Conservation (phyloP, 2,797 vertebrate species). For the Sebastes iracundus region DNA sequence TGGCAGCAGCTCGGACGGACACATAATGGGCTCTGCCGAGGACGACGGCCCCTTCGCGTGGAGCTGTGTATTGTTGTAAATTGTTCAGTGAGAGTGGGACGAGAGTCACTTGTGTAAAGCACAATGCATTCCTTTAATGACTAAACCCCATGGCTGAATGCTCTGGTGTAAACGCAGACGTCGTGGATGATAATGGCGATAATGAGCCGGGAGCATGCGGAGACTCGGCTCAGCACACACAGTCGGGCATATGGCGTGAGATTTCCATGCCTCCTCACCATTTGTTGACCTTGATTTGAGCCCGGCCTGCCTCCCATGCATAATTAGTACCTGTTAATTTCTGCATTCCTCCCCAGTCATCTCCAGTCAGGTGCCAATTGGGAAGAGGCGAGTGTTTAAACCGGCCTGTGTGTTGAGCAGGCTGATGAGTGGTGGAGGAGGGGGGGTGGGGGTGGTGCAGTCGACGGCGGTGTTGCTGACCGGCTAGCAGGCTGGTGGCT, state of each 20-base stretch:
- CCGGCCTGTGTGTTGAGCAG: conserved; percentile 22
- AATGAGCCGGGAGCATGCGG: conserved; percentile 47
- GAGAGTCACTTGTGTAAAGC: conserved; percentile 17
- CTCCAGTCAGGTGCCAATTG: conserved; percentile 41
- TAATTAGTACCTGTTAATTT: conserved; percentile 65
- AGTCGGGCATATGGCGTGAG: conserved; percentile 57
- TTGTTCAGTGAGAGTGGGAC: conserved; percentile 1
- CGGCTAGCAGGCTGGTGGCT: conserved; percentile 44
- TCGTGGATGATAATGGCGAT: conserved; percentile 55
- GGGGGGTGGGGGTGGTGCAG: neutral
- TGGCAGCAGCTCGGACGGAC: conserved; percentile 24
- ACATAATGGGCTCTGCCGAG: conserved; percentile 27
- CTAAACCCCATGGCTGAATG: conserved; percentile 24
- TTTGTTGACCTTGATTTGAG: conserved; percentile 69
- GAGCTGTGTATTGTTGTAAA: conserved; percentile 8
- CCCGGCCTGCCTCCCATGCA: conserved; percentile 47
- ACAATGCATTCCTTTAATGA: conserved; percentile 33
- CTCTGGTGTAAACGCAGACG: conserved; percentile 32
- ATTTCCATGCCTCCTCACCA: conserved; percentile 52
- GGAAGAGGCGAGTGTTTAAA: conserved; percentile 44
- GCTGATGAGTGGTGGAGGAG: conserved; percentile 7
- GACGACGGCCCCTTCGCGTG: conserved; percentile 9
- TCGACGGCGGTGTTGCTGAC: conserved; percentile 44
- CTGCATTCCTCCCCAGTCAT: conserved; percentile 34
- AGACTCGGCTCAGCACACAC: conserved; percentile 18